phyloP scores from a whole-genome alignment of 2,888 invertebrate species.

The Copidosoma aretas region DNA sequence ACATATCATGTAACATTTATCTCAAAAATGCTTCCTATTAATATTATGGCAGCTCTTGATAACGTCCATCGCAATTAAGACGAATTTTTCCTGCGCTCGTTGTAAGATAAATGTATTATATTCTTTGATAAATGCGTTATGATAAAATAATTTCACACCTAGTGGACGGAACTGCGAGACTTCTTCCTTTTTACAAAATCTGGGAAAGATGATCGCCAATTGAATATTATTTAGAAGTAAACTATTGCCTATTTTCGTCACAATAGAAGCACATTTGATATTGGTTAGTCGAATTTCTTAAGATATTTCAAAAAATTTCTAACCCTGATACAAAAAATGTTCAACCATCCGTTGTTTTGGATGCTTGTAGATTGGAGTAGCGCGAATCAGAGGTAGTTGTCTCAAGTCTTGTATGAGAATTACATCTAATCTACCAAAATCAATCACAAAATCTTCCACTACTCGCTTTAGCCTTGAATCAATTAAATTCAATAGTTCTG shows the following conservation, averaged over 20 bases:
- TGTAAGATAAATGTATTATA: too few relatives aligned
- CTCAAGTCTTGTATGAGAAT: constrained; percentile 57
- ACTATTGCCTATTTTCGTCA: constrained; percentile 53
- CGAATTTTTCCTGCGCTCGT: constrained; percentile 36
- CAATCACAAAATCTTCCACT: constrained; percentile 48
- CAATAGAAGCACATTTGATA: constrained; percentile 49
- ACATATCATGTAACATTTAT: constrained; percentile 44
- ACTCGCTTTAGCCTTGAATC: constrained; percentile 54
- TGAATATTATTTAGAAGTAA: constrained; percentile 42
- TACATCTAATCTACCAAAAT: constrained; percentile 55
- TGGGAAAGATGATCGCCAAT: constrained; percentile 45
- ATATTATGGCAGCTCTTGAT: constrained; percentile 27
- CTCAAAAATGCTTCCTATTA: constrained; percentile 36
- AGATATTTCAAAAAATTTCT: constrained; percentile 52
- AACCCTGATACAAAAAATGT: constrained; percentile 49
- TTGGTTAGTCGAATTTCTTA: constrained; percentile 55
- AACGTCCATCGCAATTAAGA: constrained; percentile 44
- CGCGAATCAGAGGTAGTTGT: constrained; percentile 53
- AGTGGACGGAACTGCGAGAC: constrained; percentile 46
- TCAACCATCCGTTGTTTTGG: constrained; percentile 45
- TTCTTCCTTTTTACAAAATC: constrained; percentile 46
- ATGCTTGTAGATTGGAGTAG: constrained; percentile 51
- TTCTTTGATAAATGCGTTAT: constrained; percentile 46
- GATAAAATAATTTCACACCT: constrained; percentile 47
- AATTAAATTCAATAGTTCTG: constrained; percentile 49